A percentile compares a stretch with the other conserved stretches of the same genome.
Conservation (phyloP, 2,888 invertebrate genomes). For the Drymonia ruficornis region DNA sequence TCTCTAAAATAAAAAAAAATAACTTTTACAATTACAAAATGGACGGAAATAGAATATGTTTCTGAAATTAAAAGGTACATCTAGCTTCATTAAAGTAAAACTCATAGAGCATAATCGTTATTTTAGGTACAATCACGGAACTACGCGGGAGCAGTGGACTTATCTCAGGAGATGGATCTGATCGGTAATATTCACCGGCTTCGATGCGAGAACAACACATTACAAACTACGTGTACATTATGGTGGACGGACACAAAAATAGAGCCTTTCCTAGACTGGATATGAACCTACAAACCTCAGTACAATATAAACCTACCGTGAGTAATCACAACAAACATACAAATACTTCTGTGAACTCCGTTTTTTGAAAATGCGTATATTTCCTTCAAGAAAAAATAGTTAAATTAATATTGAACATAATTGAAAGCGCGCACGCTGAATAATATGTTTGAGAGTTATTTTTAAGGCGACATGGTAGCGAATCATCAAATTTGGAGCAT, state of each 20-base stretch:
- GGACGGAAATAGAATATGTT: not conserved
- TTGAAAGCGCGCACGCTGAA: no score
- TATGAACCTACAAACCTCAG: constrained; percentile 24
- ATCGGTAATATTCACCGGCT: constrained; percentile 48
- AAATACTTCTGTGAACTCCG: no score
- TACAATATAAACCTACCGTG: no score
- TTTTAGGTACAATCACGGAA: not conserved
- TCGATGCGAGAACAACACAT: constrained; percentile 33
- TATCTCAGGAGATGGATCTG: constrained; percentile 49
- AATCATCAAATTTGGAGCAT: no score
- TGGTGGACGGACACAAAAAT: constrained; percentile 28
- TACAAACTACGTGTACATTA: constrained; percentile 35
- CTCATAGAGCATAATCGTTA: not conserved
- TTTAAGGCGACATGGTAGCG: no score
- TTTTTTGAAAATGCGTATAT: no score
- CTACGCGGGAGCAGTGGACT: constrained; percentile 27
- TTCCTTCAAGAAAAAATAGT: no score
- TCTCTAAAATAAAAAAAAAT: not conserved
- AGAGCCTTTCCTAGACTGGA: constrained; percentile 19
- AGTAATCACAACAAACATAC: no score
- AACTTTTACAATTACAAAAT: not conserved
- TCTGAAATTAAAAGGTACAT: no score
- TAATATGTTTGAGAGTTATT: no score
- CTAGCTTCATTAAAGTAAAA: no score
- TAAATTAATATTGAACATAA: no score